These are phyloP conservation scores for Ophthalmotilapia sp. DNA, from an alignment of 2,113 vertebrate genomes.

Conservation along the genomic window DNA sequence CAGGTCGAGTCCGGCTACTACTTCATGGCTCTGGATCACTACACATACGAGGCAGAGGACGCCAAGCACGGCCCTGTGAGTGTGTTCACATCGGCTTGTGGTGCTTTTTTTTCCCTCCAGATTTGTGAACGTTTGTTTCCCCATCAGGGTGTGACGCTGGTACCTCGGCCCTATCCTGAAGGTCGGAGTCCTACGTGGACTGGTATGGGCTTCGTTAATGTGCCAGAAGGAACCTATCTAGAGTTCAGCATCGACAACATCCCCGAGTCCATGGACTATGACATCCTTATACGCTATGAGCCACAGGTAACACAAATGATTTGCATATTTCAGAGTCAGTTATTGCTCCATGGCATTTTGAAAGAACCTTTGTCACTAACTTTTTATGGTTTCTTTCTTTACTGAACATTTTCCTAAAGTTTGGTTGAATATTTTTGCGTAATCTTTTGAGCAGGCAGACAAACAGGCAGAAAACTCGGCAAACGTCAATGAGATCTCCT, in stretches of 20 bases:
- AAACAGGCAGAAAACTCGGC: background rate
- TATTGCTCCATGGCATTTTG: background rate
- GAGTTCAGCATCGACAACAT: conserved; percentile 86
- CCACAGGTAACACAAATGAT: conserved; percentile 78
- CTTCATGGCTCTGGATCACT: conserved; percentile 88
- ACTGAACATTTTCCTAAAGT: background rate
- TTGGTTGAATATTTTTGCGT: background rate
- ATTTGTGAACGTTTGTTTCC: background rate
- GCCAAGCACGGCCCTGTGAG: conserved; percentile 84
- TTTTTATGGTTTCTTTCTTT: background rate
- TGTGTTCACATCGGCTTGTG: background rate
- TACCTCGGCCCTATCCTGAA: conserved; percentile 77
- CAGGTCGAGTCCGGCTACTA: conserved; percentile 89
- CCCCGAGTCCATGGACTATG: conserved; percentile 92
- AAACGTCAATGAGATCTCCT: background rate
- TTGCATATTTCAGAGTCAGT: too few relatives aligned
- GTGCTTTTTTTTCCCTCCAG: background rate
- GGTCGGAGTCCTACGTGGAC: conserved; percentile 90
- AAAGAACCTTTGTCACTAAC: background rate
- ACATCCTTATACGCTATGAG: conserved; percentile 90
- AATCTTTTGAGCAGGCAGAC: background rate
- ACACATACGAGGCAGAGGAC: conserved; percentile 92
- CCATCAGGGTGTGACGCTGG: conserved; percentile 77
- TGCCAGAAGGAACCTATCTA: conserved; percentile 84
- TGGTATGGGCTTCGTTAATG: conserved; percentile 85